These are phyloP conservation scores for Amorpha juglandis DNA, from an alignment of 2,888 invertebrate species.

Conservation along the genomic window DNA sequence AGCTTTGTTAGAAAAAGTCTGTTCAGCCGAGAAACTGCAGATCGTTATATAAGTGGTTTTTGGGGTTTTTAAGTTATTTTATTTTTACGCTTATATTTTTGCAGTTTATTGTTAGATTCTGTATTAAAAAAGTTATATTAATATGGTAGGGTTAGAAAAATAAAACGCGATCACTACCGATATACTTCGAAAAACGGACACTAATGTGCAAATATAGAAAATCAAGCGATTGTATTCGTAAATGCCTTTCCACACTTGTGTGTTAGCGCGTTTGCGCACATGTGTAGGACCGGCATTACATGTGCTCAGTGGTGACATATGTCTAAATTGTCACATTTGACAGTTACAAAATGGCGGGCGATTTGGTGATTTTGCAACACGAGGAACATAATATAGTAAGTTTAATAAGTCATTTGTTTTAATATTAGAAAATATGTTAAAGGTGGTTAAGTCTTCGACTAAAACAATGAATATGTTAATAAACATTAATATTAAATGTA, in stretches of 20 bases:
- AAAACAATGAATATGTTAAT: neutral
- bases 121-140: no score
- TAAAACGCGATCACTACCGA: neutral
- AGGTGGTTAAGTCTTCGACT: conserved; percentile 5
- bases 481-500: no score
- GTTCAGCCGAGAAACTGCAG: no score
- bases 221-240: neutral
- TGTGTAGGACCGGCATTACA: neutral
- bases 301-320: neutral
- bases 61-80: no score
- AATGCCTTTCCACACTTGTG: neutral
- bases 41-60: no score
- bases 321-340: neutral
- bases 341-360: neutral
- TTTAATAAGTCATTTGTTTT: neutral
- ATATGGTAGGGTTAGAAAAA: neutral
- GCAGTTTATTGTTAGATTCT: no score
- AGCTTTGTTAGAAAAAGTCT: no score
- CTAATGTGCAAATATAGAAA: neutral
- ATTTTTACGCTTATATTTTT: no score
- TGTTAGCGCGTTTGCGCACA: neutral
- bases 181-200: neutral
- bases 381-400: neutral
- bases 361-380: neutral
- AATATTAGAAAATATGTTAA: neutral